Percentiles rank a stretch among this genome's conserved stretches.
Evolutionary conservation across 2,113 vertebrate species (phyloP).

Genomic region (Peromyscus maniculatus): DNA sequence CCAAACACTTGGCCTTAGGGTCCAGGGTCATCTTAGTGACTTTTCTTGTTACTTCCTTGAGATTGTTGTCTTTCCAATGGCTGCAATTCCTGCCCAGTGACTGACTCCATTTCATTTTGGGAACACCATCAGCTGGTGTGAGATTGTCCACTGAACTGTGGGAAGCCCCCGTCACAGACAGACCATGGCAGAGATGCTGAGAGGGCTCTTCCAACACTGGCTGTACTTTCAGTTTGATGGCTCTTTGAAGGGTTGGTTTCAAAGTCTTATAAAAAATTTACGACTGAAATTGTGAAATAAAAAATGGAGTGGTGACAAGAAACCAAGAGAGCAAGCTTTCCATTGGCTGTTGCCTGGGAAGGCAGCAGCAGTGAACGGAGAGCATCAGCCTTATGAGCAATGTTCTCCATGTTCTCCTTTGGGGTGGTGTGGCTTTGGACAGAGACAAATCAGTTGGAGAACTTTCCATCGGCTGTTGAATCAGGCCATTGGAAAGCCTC

Average conservation of each 20-base stretch:
- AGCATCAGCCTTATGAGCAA: not conserved
- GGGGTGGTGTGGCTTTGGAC: not conserved
- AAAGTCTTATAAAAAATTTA: conserved; percentile 44
- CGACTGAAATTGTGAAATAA: not conserved
- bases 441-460: not conserved
- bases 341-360: not conserved
- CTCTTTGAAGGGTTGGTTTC: conserved; percentile 42
- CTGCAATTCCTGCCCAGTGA: not conserved
- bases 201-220: not conserved
- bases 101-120: not conserved
- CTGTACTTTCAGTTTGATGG: not conserved
- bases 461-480: not conserved
- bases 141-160: not conserved
- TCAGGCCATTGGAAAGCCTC: not conserved
- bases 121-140: not conserved
- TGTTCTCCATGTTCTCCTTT: not conserved
- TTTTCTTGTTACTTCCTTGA: not conserved
- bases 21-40: not conserved
- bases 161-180: not conserved
- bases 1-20: not conserved
- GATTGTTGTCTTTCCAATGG: not conserved
- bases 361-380: not conserved
- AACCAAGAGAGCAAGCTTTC: not conserved
- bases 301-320: not conserved
- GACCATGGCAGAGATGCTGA: not conserved